phyloP scores from a whole-genome alignment of 92 coral and sea anemone species.

The Paramuricea clavata region DNA sequence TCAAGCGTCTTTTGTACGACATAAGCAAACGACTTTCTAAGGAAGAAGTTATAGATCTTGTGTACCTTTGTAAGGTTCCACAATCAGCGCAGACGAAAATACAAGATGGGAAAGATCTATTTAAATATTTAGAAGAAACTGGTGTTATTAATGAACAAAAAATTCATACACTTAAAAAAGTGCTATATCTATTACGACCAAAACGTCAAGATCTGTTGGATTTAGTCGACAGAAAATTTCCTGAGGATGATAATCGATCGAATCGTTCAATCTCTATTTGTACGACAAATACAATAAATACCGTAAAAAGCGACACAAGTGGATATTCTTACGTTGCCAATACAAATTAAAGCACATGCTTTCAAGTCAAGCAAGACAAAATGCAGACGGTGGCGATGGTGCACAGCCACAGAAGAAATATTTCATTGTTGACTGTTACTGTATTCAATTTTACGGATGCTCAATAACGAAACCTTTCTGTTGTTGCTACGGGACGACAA shows the following conservation, averaged over 20 bases:
- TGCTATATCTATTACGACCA: not conserved
- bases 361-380: not conserved
- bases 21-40: conserved; percentile 4
- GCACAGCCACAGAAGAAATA: not conserved
- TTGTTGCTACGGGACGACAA: conserved; percentile 8
- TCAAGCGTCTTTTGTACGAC: conserved; percentile 18
- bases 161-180: not conserved
- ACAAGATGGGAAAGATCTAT: conserved; percentile 15
- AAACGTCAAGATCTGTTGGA: conserved; percentile 15
- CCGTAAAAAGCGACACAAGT: not conserved
- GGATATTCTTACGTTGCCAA: not conserved
- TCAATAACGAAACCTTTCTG: conserved; percentile 19
- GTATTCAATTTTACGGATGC: conserved; percentile 9
- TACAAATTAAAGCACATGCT: not conserved
- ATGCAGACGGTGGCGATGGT: not conserved
- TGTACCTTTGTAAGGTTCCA: conserved; percentile 14
- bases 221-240: not conserved
- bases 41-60: not conserved
- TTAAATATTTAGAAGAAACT: conserved; percentile 14
- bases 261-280: not conserved
- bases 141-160: not conserved
- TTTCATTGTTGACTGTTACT: conserved; percentile 13
- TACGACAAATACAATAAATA: not conserved
- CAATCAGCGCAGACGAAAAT: not conserved
- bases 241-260: not conserved